Conservation (phyloP, 2,888 invertebrate species). For the Ennomos fuscantarius region DNA sequence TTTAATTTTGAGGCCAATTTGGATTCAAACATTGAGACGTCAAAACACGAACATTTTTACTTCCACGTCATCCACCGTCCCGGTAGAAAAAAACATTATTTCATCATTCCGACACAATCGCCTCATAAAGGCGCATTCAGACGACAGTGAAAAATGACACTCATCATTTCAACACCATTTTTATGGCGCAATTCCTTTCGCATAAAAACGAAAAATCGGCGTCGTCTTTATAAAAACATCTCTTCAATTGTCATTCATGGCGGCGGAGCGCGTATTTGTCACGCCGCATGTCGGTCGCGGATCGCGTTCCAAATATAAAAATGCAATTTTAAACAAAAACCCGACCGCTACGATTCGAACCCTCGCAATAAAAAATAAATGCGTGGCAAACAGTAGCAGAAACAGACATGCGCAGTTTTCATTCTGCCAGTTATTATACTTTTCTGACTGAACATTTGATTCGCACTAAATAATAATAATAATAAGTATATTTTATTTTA, state of each 20-base stretch:
- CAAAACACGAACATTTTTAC: background rate
- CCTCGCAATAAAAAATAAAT: conserved; percentile 80
- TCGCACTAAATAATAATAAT: no score
- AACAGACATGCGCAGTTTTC: conserved; percentile 61
- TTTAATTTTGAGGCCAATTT: no score
- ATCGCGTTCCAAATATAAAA: conserved; percentile 83
- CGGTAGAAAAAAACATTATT: conserved; percentile 48
- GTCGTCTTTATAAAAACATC: conserved; percentile 82
- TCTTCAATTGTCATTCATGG: conserved; percentile 85
- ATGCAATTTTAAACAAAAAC: conserved; percentile 83
- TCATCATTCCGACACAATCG: conserved; percentile 73
- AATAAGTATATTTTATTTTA: no score
- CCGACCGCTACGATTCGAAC: conserved; percentile 69
- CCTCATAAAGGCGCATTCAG: conserved; percentile 76
- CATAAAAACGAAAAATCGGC: conserved; percentile 70
- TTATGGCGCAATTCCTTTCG: conserved; percentile 83
- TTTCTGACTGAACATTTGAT: conserved; percentile 1
- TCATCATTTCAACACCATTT: conserved; percentile 83
- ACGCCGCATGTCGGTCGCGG: conserved; percentile 74
- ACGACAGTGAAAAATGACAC: conserved; percentile 81
- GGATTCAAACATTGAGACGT: conserved; percentile 2
- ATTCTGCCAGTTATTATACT: conserved; percentile 46
- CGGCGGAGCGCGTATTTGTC: conserved; percentile 83
- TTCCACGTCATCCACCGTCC: conserved; percentile 1
- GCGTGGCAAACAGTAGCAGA: conserved; percentile 63